These are phyloP conservation scores for Parelbella ahira DNA, from an alignment of 2,888 invertebrate species.

Conservation along the genomic window DNA sequence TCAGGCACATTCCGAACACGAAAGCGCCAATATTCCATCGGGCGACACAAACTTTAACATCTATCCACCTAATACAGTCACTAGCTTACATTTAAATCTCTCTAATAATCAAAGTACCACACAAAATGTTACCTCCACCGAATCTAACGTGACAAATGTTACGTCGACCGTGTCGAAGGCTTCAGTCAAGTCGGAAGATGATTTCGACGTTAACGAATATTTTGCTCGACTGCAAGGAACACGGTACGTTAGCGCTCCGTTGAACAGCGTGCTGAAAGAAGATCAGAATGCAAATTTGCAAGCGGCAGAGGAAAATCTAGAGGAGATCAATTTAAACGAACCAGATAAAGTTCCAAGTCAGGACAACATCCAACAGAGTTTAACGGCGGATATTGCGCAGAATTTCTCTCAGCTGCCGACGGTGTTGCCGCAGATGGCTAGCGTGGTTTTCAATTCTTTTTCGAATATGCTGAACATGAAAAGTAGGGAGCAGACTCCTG, in stretches of 20 bases:
- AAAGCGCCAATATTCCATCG: slow-evolving; percentile 43
- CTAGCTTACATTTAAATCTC: slow-evolving; percentile 29
- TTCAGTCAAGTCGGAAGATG: slow-evolving; percentile 54
- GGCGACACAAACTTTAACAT: slow-evolving; percentile 51
- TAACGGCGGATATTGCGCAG: slow-evolving; percentile 74
- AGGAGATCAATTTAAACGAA: slow-evolving; percentile 66
- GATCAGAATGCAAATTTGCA: slow-evolving; percentile 75
- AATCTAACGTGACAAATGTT: no score
- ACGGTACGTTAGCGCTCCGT: slow-evolving; percentile 66
- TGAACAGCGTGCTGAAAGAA: slow-evolving; percentile 60
- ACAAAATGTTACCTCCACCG: slow-evolving; percentile 29
- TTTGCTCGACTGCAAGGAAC: slow-evolving; percentile 70
- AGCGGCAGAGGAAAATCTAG: slow-evolving; percentile 59
- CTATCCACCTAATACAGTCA: slow-evolving; percentile 24
- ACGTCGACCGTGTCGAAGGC: slow-evolving; percentile 44
- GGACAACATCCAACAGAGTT: slow-evolving; percentile 51
- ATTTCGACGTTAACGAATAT: slow-evolving; percentile 75
- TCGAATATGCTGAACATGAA: slow-evolving; percentile 73
- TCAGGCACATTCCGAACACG: slow-evolving; percentile 48
- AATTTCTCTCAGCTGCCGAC: slow-evolving; percentile 80
- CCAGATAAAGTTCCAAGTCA: slow-evolving; percentile 38
- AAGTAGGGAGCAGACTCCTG: slow-evolving; percentile 59
- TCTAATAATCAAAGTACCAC: slow-evolving; percentile 33
- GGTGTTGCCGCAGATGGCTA: slow-evolving; percentile 81
- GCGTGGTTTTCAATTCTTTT: slow-evolving; percentile 83